phyloP scores from a whole-genome alignment of 1,140 invertebrate genomes.

The Drosophila parvula region DNA sequence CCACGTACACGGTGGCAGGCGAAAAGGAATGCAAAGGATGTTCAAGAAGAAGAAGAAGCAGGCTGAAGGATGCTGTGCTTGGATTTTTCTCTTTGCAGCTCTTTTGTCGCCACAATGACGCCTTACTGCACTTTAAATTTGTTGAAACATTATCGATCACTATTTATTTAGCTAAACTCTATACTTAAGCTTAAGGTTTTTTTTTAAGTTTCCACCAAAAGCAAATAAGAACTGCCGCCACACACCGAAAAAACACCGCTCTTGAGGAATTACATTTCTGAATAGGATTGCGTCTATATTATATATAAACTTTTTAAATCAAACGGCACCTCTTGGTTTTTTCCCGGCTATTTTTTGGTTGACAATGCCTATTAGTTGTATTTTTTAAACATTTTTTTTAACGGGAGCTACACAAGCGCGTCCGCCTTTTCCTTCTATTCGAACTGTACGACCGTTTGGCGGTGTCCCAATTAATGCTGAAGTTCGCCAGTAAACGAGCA shows the following conservation, averaged over 20 bases:
- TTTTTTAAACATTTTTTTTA: slow-evolving; percentile 3
- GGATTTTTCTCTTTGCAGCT: slow-evolving; percentile 23
- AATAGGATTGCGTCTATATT: not conserved
- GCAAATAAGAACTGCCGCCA: slow-evolving; percentile 8
- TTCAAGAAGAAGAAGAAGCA: slow-evolving; percentile 33
- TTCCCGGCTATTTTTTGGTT: not conserved
- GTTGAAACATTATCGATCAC: not conserved
- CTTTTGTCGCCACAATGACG: not conserved
- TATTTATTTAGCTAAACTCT: not conserved
- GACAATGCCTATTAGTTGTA: not conserved
- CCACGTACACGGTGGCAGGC: slow-evolving; percentile 6
- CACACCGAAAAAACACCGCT: not conserved
- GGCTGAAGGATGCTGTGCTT: slow-evolving; percentile 62
- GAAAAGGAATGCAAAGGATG: slow-evolving; percentile 42
- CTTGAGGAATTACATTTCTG: not conserved
- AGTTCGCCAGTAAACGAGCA: rapidly evolving
- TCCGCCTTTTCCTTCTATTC: slow-evolving; percentile 1
- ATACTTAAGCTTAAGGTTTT: not conserved
- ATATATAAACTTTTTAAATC: not conserved
- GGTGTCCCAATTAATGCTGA: too few species aligned
- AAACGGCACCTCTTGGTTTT: not conserved
- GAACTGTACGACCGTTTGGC: not conserved
- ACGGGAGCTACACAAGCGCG: slow-evolving; percentile 8
- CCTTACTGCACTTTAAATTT: slow-evolving; percentile 1
- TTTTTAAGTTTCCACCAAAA: not conserved